Conservation (phyloP, 2,888 invertebrate genomes). For the Chouioia cunea region DNA sequence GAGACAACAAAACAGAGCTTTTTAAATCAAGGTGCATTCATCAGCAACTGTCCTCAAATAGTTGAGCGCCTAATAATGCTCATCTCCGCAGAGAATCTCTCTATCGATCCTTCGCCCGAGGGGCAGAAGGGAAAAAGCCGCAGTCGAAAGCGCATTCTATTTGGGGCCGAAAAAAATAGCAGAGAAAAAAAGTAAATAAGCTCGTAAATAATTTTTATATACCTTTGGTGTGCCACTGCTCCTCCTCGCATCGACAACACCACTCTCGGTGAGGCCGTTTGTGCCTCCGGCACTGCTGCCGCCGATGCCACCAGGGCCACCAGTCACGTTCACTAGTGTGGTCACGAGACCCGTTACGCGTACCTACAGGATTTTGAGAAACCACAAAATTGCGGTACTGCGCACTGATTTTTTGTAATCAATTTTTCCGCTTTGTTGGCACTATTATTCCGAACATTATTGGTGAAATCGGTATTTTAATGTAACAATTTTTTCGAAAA, state of each 20-base stretch:
- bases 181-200: neutral
- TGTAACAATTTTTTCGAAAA: too few species aligned
- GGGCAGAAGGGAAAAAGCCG: neutral
- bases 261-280: slow-evolving; percentile 53
- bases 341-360: slow-evolving; percentile 86
- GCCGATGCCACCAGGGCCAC: slow-evolving; percentile 59
- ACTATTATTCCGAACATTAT: too few species aligned
- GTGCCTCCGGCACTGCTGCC: slow-evolving; percentile 54
- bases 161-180: too few species aligned
- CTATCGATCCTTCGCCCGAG: neutral
- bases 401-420: neutral
- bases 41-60: too few species aligned
- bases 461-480: too few species aligned
- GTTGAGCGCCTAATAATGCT: too few species aligned
- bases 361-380: slow-evolving; percentile 63
- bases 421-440: too few species aligned
- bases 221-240: slow-evolving; percentile 59
- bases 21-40: too few species aligned
- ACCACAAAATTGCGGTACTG: neutral
- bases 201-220: too few species aligned
- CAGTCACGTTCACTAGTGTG: slow-evolving; percentile 85
- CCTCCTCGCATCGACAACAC: slow-evolving; percentile 39
- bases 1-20: too few species aligned
- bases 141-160: too few species aligned
- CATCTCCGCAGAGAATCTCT: neutral